These are phyloP conservation scores for Agelastica alni DNA, from an alignment of 2,888 invertebrate species.

Conservation along the genomic window DNA sequence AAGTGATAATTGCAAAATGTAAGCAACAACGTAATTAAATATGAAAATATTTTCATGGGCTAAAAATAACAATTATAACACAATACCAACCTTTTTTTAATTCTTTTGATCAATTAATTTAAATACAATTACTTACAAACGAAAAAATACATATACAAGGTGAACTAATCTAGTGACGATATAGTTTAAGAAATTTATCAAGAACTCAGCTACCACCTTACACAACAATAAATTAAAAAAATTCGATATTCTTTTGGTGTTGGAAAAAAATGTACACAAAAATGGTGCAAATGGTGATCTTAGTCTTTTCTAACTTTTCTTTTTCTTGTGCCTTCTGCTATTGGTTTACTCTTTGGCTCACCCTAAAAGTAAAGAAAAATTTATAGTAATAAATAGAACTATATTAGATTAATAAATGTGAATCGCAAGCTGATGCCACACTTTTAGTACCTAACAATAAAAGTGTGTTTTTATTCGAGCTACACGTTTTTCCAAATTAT, in stretches of 20 bases:
- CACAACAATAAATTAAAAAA: conserved; percentile 11
- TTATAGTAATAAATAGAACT: no score
- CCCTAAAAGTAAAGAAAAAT: conserved; percentile 26
- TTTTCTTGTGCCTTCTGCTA: conserved; percentile 50
- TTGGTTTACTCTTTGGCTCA: conserved; percentile 30
- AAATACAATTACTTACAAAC: conserved; percentile 8
- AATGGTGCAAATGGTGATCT: conserved; percentile 6
- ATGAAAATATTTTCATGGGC: not conserved
- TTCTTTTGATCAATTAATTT: no score
- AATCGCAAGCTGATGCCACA: not conserved
- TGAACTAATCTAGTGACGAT: conserved; percentile 15
- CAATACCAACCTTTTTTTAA: not conserved
- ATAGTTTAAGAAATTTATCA: conserved; percentile 2
- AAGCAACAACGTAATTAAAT: not conserved
- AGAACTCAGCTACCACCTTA: conserved; percentile 12
- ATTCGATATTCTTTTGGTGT: conserved; percentile 7
- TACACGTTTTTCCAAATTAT: no score
- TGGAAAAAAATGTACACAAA: conserved; percentile 12
- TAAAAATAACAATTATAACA: conserved; percentile 4
- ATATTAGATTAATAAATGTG: conserved; percentile 11
- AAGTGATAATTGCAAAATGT: not conserved
- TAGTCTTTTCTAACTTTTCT: conserved; percentile 53
- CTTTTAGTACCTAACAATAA: not conserved
- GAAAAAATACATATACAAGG: conserved; percentile 13
- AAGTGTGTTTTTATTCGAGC: conserved; percentile 3